Conservation (phyloP, 2,888 invertebrate species). For the Caenorhabditis uteleia region DNA sequence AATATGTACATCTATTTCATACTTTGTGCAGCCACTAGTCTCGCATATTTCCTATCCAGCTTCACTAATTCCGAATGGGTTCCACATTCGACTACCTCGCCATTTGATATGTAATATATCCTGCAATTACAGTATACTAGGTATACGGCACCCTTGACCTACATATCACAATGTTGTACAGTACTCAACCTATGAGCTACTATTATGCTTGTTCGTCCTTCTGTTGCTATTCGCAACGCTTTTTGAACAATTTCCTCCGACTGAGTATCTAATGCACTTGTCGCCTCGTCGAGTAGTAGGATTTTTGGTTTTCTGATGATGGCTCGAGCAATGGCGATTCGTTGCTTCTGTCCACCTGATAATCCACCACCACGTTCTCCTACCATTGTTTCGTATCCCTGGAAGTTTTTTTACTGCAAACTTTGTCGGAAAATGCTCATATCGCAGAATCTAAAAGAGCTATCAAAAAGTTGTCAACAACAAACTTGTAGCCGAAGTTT, state of each 20-base stretch:
- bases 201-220: constrained; percentile 49
- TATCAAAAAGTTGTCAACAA: too few species aligned
- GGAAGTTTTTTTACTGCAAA: neutral
- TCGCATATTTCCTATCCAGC: constrained; percentile 45
- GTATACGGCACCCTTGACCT: constrained; percentile 1
- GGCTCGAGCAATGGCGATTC: constrained; percentile 41
- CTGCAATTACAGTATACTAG: constrained; percentile 13
- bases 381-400: constrained; percentile 31
- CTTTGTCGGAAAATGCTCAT: too few species aligned
- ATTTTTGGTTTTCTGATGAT: constrained; percentile 35
- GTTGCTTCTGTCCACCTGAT: constrained; percentile 38
- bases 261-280: constrained; percentile 37
- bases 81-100: constrained; percentile 46
- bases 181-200: constrained; percentile 57
- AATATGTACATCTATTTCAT: too few species aligned
- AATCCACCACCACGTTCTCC: constrained; percentile 28
- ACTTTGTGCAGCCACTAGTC: constrained; percentile 42
- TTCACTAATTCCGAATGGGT: constrained; percentile 49
- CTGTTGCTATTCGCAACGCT: constrained; percentile 41
- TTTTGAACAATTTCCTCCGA: constrained; percentile 44
- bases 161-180: constrained; percentile 47
- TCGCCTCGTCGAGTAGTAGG: constrained; percentile 34
- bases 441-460: too few species aligned
- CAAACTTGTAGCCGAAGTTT: too few species aligned
- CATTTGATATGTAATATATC: constrained; percentile 48